Percentiles rank a stretch among this genome's conserved stretches.
Conservation (phyloP, 2,888 invertebrate genomes). For the Luffia ferchaultella region DNA sequence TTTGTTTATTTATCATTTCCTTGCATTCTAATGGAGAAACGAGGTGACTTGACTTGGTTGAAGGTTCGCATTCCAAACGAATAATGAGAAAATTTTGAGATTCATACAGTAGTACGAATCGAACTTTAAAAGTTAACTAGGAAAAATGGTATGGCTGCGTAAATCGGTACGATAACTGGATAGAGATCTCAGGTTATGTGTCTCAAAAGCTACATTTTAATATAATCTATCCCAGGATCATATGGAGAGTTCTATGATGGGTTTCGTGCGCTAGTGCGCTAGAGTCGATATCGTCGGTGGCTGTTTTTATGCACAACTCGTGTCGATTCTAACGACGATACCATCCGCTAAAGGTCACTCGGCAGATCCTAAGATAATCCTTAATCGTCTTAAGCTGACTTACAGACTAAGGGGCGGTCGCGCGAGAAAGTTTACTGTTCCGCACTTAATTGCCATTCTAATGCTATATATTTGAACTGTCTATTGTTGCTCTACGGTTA, state of each 20-base stretch:
- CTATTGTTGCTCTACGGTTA: not conserved
- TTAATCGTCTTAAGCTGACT: not conserved
- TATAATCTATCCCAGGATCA: no score
- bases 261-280: not conserved
- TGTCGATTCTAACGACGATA: not conserved
- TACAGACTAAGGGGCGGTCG: not conserved
- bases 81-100: no score
- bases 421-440: not conserved
- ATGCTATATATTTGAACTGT: not conserved
- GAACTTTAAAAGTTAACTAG: no score
- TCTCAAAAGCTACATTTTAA: no score
- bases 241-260: not conserved
- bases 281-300: not conserved
- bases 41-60: no score
- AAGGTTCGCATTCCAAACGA: no score
- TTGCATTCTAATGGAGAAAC: no score
- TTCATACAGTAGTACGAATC: no score
- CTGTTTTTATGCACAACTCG: not conserved
- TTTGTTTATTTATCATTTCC: no score
- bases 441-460: not conserved
- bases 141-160: no score
- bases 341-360: not conserved
- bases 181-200: no score
- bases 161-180: no score
- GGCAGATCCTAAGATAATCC: not conserved